Evolutionary conservation across 2,888 invertebrate genomes (phyloP), one percentile per base, ranked within the genome.

Genomic region (Ichneumon xanthorius): DNA sequence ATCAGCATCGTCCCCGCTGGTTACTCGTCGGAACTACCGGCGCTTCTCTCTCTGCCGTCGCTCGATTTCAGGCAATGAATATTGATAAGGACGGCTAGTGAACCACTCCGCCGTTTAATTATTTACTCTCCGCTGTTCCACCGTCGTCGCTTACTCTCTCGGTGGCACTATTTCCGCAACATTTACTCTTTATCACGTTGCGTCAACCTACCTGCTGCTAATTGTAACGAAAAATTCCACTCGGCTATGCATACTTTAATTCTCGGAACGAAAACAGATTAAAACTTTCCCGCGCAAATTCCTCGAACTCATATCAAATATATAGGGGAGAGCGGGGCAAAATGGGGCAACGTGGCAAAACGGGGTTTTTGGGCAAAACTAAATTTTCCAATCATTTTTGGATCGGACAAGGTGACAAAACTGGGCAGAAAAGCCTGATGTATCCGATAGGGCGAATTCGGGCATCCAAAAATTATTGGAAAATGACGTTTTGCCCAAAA

Each of bases 11-110:
- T 55, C 22, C n/a, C 58, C 67, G 33, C 45, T 58, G 78, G 65
- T 68, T 68, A 30, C 68, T 40, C 45, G 37, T 63, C 78, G 53
- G 78, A 16, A 63, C 30, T 63, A 30, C 37, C 70, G 68, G 71
- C 80, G 76, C 77, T 53, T 33, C 65, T 67, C 77, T 33, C 65
- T 71, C 73, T 80, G 71, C 53, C 77, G 87, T 85, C 87, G 88
- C 88, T 88, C 87, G 88, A 88, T 89, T 89, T 85, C 87, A 80
- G 82, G 86, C 88, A 89, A 89, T 89, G 89, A 88, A 89, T 89
- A 88, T 89, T 89, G 89, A 89, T 88, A 88, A 88, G 87, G 73
- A 82, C 84, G 79, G 87, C 84, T 86, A 82, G 86, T 88, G 87
- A 88, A 88, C 88, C 86, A 86, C 86, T 88, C 82, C 75, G 80